These are phyloP conservation scores for Sebastes hubbsi DNA, from an alignment of 2,797 vertebrate genomes.

Conservation along the genomic window DNA sequence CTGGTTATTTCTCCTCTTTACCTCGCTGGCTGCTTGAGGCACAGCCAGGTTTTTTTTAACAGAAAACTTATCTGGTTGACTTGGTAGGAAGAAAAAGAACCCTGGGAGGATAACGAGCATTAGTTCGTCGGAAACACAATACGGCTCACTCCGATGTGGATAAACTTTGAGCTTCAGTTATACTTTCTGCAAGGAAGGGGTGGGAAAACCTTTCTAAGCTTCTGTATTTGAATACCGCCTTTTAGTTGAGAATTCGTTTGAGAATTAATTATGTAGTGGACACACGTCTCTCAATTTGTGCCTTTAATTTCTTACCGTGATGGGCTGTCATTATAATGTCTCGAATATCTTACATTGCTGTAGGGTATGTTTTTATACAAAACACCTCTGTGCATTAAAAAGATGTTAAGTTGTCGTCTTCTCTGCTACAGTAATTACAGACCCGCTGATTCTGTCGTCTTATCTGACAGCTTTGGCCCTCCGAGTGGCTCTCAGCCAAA, in stretches of 20 bases:
- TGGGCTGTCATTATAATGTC: not conserved
- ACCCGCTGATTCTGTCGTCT: not conserved
- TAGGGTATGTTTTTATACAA: not conserved
- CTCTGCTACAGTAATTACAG: not conserved
- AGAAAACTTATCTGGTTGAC: not conserved
- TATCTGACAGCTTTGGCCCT: not conserved
- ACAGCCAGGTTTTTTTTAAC: not conserved
- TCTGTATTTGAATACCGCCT: not conserved
- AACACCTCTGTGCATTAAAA: not conserved
- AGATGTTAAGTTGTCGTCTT: constrained; percentile 1
- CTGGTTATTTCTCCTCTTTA: not conserved
- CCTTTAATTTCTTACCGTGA: not conserved
- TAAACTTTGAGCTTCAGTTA: no score
- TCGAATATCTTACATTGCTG: not conserved
- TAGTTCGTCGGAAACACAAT: not conserved
- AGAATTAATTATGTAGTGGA: not conserved
- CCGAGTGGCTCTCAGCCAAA: not conserved
- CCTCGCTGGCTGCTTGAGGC: not conserved
- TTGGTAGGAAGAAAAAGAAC: not conserved
- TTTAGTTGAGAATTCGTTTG: not conserved
- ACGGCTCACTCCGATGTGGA: no score
- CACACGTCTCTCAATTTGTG: not conserved
- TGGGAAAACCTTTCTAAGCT: not conserved
- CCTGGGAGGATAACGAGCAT: not conserved
- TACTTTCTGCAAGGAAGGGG: no score